Evolutionary conservation across 2,797 vertebrate genomes (phyloP).

Genomic region (Emydoidea blandingii): DNA sequence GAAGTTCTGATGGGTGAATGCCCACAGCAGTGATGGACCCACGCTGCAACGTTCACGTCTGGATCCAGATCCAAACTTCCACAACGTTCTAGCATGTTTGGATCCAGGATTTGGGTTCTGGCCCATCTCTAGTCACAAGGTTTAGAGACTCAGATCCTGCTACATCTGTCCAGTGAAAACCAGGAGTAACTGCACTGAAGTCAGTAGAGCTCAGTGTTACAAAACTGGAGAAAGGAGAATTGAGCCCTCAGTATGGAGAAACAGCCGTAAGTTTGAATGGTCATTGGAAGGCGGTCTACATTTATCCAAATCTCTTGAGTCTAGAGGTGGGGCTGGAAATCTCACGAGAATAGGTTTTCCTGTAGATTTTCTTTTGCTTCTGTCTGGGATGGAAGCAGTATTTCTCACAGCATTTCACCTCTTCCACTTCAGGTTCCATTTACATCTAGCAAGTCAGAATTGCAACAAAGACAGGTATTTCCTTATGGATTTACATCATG

Average conservation of each 20-base stretch:
- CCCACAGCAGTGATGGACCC: background rate
- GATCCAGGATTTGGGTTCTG: background rate
- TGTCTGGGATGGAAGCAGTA: constrained; percentile 16
- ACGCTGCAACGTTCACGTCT: background rate
- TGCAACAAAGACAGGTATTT: background rate
- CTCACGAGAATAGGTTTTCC: constrained; percentile 9
- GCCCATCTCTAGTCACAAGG: background rate
- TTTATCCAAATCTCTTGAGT: background rate
- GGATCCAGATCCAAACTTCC: background rate
- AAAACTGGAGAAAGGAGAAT: background rate
- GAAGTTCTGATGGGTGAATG: background rate
- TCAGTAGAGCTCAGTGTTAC: background rate
- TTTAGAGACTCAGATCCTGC: background rate
- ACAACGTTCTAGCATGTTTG: background rate
- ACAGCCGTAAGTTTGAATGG: background rate
- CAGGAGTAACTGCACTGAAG: background rate
- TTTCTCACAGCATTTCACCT: background rate
- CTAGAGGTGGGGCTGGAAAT: background rate
- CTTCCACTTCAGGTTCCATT: background rate
- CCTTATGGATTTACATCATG: background rate
- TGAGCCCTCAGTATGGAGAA: background rate
- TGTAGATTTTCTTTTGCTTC: background rate
- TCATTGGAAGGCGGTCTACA: background rate
- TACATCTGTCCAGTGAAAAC: background rate
- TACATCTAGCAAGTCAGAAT: background rate